Conservation (phyloP, 2,888 invertebrate genomes). For the Heliconius sara region DNA sequence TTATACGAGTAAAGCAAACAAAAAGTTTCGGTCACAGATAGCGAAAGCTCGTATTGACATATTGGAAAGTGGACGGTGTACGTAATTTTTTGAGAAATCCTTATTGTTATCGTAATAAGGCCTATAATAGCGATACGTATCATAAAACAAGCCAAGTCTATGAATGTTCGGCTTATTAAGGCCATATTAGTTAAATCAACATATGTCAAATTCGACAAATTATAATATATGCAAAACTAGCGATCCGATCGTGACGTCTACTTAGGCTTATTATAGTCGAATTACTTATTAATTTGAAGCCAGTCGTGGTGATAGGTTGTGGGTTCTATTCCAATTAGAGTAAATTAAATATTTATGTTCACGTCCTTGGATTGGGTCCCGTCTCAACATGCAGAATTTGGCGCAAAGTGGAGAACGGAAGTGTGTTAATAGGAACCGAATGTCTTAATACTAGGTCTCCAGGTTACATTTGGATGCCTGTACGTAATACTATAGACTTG, state of each 20-base stretch:
- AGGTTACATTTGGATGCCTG: no score
- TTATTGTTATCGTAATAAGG: constrained; percentile 27
- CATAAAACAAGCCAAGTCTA: background rate
- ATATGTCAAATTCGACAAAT: constrained; percentile 28
- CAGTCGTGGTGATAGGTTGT: no score
- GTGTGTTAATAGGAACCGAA: no score
- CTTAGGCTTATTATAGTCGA: background rate
- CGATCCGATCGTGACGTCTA: background rate
- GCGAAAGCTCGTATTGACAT: constrained; percentile 83
- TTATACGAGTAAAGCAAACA: constrained; percentile 76
- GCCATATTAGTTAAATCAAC: constrained; percentile 34
- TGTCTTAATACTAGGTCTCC: no score
- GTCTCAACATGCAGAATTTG: no score
- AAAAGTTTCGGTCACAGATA: constrained; percentile 76
- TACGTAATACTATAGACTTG: no score
- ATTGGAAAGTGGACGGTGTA: constrained; percentile 74
- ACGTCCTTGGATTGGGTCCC: no score
- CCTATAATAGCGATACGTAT: constrained; percentile 7
- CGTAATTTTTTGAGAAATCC: constrained; percentile 25
- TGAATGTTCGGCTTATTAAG: constrained; percentile 33
- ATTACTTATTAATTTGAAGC: no score
- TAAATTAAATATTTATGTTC: no score
- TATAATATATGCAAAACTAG: constrained; percentile 15
- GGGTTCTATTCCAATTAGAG: no score
- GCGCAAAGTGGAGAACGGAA: no score